phyloP scores from a whole-genome alignment of 2,888 invertebrate species.

The Strigamia maritima region DNA sequence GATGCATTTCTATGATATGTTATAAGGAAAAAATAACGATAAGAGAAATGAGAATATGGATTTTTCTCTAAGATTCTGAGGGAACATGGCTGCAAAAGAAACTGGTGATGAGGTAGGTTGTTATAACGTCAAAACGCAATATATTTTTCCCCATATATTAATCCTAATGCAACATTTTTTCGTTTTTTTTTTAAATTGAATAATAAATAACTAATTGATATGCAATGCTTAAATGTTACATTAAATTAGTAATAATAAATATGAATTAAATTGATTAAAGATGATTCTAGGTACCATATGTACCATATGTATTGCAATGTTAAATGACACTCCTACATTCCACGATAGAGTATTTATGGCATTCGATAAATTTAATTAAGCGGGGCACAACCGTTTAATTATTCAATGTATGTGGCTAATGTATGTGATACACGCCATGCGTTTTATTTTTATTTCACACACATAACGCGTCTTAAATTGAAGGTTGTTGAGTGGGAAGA shows the following conservation, averaged over 20 bases:
- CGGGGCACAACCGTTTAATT: neutral
- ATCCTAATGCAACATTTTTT: no score
- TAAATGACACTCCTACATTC: slow-evolving; percentile 8
- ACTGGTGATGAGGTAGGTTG: slow-evolving; percentile 7
- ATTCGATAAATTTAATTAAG: neutral
- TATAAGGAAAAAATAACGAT: neutral
- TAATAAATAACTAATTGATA: no score
- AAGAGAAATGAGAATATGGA: neutral
- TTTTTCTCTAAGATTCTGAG: neutral
- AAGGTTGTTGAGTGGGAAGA: slow-evolving; percentile 34
- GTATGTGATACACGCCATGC: neutral
- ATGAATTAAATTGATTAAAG: neutral
- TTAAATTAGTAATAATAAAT: no score
- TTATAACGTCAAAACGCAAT: neutral
- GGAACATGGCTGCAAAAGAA: slow-evolving; percentile 23
- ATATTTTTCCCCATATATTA: neutral
- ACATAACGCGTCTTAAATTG: neutral
- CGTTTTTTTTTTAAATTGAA: no score
- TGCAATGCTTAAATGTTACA: no score
- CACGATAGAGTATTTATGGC: neutral
- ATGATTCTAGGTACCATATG: neutral
- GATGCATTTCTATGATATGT: neutral
- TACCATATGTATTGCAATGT: neutral
- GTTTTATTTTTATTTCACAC: neutral
- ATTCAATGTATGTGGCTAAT: neutral